Conservation (phyloP, 2,888 invertebrate species). For the Glaucopsyche alexis region DNA sequence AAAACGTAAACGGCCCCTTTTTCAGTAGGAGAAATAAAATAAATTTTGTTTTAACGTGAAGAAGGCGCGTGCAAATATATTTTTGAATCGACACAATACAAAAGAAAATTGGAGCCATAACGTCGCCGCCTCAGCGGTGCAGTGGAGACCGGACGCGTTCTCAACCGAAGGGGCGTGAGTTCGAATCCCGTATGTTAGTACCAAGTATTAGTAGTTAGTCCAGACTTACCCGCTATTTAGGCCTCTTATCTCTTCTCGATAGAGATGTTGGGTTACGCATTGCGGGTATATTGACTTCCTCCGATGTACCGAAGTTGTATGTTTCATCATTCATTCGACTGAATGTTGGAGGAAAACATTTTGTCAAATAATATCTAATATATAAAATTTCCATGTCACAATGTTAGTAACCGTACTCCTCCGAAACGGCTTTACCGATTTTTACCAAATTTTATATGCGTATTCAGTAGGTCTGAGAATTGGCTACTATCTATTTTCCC, state of each 20-base stretch:
- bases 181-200: not conserved
- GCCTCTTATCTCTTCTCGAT: constrained; percentile 48
- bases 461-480: no score
- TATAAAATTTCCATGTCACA: no score
- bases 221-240: constrained; percentile 46
- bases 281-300: constrained; percentile 44
- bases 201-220: not conserved
- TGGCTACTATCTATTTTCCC: no score
- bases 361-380: not conserved
- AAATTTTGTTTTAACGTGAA: not conserved
- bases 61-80: no score
- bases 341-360: constrained; percentile 25
- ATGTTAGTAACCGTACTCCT: no score
- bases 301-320: constrained; percentile 12
- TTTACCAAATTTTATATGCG: no score
- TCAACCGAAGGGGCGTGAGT: not conserved
- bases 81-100: not conserved
- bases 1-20: no score
- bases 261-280: constrained; percentile 54
- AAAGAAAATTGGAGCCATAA: not conserved
- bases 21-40: no score
- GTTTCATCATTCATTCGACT: not conserved
- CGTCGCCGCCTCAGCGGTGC: not conserved
- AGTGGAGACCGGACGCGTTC: not conserved
- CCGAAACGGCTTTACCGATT: no score